phyloP scores from a whole-genome alignment of 2,888 invertebrate species.

The Pterostichus madidus region DNA sequence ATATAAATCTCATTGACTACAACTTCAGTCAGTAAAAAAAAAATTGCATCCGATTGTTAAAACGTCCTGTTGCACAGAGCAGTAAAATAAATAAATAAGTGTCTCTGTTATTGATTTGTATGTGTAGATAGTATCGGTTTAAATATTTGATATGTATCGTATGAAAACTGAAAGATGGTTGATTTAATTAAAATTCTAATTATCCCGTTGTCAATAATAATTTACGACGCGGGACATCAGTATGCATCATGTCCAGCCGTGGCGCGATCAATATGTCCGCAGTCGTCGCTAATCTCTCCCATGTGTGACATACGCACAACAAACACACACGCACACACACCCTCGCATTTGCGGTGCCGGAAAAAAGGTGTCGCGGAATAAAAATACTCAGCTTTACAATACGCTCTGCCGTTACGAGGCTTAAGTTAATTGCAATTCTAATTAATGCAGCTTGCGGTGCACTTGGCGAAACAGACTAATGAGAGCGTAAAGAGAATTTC shows the following conservation, averaged over 20 bases:
- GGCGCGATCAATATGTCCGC: slow-evolving; percentile 48
- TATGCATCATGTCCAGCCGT: slow-evolving; percentile 54
- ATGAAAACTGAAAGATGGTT: slow-evolving; percentile 43
- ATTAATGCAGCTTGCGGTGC: slow-evolving; percentile 46
- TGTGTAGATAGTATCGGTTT: not conserved
- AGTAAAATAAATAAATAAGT: no score
- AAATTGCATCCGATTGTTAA: no score
- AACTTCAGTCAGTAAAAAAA: no score
- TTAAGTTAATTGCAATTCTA: slow-evolving; percentile 60
- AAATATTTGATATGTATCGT: slow-evolving; percentile 4
- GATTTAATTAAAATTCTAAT: slow-evolving; percentile 66
- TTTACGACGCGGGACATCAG: slow-evolving; percentile 56
- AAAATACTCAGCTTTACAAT: slow-evolving; percentile 48
- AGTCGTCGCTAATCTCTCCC: slow-evolving; percentile 40
- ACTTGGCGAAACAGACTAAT: slow-evolving; percentile 56
- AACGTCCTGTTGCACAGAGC: no score
- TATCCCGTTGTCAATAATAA: slow-evolving; percentile 61
- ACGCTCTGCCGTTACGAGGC: slow-evolving; percentile 47
- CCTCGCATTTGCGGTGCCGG: not conserved
- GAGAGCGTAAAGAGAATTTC: slow-evolving; percentile 55
- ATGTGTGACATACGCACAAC: slow-evolving; percentile 12
- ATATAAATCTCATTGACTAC: no score
- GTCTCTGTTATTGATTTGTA: no score
- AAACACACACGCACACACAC: no score
- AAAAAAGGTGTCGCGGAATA: slow-evolving; percentile 10